Base-by-base conservation (phyloP, 2,113 vertebrate species). In the Coptodon bakossiorum region DNA sequence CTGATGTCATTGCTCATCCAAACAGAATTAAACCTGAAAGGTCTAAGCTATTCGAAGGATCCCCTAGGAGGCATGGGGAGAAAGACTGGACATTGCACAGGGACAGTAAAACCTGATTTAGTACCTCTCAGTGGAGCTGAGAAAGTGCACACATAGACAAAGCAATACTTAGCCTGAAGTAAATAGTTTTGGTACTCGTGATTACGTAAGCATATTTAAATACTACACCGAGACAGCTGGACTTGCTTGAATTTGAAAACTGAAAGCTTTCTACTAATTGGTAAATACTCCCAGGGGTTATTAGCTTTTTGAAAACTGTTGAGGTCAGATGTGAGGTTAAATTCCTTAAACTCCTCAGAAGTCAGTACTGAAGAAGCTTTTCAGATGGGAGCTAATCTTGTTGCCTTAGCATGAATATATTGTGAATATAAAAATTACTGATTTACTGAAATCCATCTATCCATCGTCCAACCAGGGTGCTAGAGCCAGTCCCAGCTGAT, bases 11-110 rank as follows among this genome's bases (percentile, higher is more conserved):
- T 88, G 82, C 84, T 93, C 91, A 91, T 92, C 91, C 91, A 93
- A 93, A 93, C 80, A 89, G 86, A 94, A 93, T 95, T 92, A 91
- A 94, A 95, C 38, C 88, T 87, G 88, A 94, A 94, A 93, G 88
- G 85, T 89, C 63, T 84, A 80, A 34, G 80, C 86, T 86, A 83
- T 85, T 88, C 48, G 43, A 88, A 50, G 16, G 80, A 84, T 93
- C 92, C 90, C 93, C 40, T 7, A 85, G 91, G 93, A 94, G 61
- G 6, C 13, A 24, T 10, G 76, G 85, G 81, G 90, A 84, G 90
- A 90, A 91, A 86, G 83, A 84, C 52, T 40, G 53, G 52, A 89
- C 88, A 80, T 81, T 66, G 71, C 63, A 81, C 89, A 83, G 88
- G 87, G 82, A 89, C 84, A 89, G 88, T 90, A 66, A 81, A 86